Evolutionary conservation across 2,113 vertebrate species (phyloP).

Genomic region (Myotis lucifugus): DNA sequence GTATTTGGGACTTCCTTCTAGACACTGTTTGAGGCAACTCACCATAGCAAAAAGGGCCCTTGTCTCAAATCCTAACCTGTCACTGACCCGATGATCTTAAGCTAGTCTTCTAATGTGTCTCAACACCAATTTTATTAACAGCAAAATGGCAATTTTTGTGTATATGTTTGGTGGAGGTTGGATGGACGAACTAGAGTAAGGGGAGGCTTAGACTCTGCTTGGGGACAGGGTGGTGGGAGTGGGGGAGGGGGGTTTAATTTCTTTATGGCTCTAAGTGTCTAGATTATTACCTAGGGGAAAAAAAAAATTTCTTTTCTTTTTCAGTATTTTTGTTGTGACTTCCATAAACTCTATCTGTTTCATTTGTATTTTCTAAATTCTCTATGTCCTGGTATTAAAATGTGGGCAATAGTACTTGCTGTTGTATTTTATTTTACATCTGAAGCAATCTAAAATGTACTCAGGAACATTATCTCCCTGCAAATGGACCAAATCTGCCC

Average conservation of each 20-base stretch:
- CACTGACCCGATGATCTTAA: neutral
- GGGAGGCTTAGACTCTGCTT: neutral
- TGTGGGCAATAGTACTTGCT: neutral
- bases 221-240: too few relatives aligned
- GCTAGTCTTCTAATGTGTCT: neutral
- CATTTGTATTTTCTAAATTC: neutral
- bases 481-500: neutral
- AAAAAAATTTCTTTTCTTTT: neutral
- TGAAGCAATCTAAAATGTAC: neutral
- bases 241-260: neutral
- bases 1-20: neutral
- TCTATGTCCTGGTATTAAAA: neutral
- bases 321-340: neutral
- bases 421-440: neutral
- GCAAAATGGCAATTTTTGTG: neutral
- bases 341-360: conserved; percentile 4
- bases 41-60: neutral
- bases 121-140: neutral
- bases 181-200: neutral
- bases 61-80: neutral
- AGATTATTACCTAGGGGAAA: neutral
- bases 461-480: conserved; percentile 42
- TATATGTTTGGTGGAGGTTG: neutral
- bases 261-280: neutral
- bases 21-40: neutral